Percentiles rank a stretch among this genome's conserved stretches.
Evolutionary conservation across 2,113 vertebrate species (phyloP).

Genomic region (Physeter macrocephalus): DNA sequence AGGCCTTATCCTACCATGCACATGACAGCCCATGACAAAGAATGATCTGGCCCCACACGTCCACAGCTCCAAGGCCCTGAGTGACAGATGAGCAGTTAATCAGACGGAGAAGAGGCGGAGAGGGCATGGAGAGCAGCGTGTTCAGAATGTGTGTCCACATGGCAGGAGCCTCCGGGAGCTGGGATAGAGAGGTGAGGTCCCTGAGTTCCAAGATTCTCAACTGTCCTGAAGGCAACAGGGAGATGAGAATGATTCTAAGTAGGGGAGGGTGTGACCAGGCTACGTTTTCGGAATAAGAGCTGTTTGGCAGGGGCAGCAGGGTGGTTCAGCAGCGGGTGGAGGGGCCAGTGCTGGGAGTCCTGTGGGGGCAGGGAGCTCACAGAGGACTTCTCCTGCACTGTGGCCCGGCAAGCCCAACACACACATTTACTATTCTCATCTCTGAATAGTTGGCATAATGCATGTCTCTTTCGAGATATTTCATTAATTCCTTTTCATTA

Average conservation of each 20-base stretch:
- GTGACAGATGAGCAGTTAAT: background rate
- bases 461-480: background rate
- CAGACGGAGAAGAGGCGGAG: background rate
- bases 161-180: background rate
- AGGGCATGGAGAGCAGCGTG: background rate
- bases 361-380: accelerated
- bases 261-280: background rate
- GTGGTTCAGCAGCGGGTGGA: background rate
- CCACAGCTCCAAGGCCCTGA: background rate
- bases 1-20: background rate
- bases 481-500: background rate
- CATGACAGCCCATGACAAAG: background rate
- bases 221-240: background rate
- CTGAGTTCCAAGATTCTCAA: background rate
- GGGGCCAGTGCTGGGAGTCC: accelerated
- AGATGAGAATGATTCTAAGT: background rate
- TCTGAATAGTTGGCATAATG: background rate
- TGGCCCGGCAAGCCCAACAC: background rate
- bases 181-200: background rate
- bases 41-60: background rate
- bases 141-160: background rate
- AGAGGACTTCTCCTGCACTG: background rate
- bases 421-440: background rate
- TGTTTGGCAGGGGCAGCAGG: background rate
- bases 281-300: background rate